Percentiles rank a stretch among this genome's conserved stretches.
phyloP scores from a whole-genome alignment of 1,140 invertebrate species.

The Leguminivora glycinivorella region DNA sequence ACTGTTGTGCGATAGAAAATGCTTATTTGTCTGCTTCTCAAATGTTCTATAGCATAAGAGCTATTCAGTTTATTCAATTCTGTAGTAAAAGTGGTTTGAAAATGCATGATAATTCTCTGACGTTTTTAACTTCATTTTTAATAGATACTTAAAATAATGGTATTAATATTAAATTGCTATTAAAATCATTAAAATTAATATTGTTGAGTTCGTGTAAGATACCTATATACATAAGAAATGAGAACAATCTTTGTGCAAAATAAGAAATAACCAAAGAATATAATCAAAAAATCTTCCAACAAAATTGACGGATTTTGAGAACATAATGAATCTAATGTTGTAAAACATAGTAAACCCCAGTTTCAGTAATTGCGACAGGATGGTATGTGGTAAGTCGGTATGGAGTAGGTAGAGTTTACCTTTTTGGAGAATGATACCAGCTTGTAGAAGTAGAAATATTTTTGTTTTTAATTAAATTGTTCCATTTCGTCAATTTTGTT shows the following conservation, averaged over 20 bases:
- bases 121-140: neutral
- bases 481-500: neutral
- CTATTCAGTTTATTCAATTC: constrained; percentile 63
- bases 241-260: neutral
- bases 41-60: constrained; percentile 60
- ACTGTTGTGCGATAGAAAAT: constrained; percentile 55
- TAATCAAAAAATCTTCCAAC: neutral
- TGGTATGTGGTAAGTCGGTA: neutral
- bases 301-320: neutral
- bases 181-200: neutral
- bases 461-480: neutral
- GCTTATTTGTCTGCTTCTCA: constrained; percentile 71
- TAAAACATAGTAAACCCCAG: neutral
- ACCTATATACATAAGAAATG: neutral
- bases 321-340: neutral
- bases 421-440: neutral
- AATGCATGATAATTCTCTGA: constrained; percentile 57
- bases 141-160: neutral
- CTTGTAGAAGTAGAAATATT: neutral
- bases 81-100: constrained; percentile 51
- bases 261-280: neutral
- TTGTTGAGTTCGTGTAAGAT: neutral
- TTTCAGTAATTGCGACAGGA: neutral
- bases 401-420: neutral
- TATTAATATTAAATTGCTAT: neutral